Evolutionary conservation across 2,113 vertebrate species (phyloP).

Genomic region (Stercorarius parasiticus): DNA sequence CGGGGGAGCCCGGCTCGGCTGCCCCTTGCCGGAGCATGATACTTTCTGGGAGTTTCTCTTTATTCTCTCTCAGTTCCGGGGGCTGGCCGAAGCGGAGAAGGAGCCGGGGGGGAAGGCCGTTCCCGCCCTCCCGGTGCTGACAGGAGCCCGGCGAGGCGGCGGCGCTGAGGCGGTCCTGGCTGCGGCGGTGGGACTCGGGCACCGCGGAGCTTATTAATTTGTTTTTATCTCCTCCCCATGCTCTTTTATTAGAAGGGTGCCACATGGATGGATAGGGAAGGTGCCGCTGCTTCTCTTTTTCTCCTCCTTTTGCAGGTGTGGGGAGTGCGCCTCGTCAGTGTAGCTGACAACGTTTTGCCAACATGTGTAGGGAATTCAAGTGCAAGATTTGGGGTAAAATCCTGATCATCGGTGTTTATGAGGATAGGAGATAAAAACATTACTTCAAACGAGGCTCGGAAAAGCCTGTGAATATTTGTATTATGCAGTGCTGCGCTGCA

Average conservation of each 20-base stretch:
- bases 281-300: fast-evolving
- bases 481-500: neutral
- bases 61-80: too few species aligned
- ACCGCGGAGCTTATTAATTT: neutral
- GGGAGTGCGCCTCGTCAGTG: fast-evolving
- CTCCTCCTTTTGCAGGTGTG: neutral
- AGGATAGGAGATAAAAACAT: neutral
- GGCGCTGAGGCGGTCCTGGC: neutral
- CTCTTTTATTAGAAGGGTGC: neutral
- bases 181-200: neutral
- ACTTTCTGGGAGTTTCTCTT: neutral
- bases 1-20: fast-evolving
- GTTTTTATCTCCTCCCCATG: neutral
- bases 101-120: neutral
- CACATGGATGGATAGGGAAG: too few species aligned
- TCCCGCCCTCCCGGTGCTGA: neutral
- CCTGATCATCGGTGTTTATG: too few species aligned
- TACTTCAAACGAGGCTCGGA: neutral
- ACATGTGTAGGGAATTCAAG: neutral
- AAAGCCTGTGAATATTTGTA: neutral
- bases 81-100: neutral
- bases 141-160: neutral
- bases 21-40: fast-evolving
- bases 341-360: neutral
- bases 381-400: neutral